phyloP scores from a whole-genome alignment of 2,113 vertebrate genomes.

The Vireo altiloquus region DNA sequence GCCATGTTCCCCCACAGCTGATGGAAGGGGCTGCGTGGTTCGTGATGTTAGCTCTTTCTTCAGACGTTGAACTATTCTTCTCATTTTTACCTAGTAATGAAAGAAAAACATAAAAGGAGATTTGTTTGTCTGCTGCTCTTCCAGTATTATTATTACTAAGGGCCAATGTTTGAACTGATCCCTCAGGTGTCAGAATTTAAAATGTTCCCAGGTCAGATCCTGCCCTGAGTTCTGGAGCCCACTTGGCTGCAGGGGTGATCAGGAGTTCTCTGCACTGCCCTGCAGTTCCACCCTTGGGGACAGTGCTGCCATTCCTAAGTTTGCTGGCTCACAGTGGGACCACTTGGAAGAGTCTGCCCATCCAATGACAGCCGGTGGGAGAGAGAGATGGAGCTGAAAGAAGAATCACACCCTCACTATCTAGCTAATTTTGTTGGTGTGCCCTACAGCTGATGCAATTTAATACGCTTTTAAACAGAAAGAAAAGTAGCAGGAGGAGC shows the following conservation, averaged over 20 bases:
- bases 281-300: neutral
- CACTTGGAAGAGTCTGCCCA: neutral
- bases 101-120: neutral
- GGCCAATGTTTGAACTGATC: neutral
- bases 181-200: neutral
- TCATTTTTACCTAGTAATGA: constrained; percentile 37
- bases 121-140: neutral
- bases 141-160: neutral
- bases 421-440: neutral
- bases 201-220: neutral
- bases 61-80: constrained; percentile 32
- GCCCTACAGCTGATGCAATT: neutral
- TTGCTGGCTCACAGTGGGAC: neutral
- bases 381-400: neutral
- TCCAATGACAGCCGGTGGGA: rapidly evolving
- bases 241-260: neutral
- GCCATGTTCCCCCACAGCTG: neutral
- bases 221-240: neutral
- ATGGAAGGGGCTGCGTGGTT: neutral
- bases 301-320: neutral
- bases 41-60: constrained; percentile 38
- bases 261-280: neutral
- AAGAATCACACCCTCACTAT: neutral
- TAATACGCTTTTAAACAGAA: neutral
- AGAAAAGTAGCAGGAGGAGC: neutral